A percentile compares a stretch with the other conserved stretches of the same genome.
These are phyloP conservation scores for Platalea minor DNA, from an alignment of 2,797 vertebrate genomes.

Conservation along the genomic window DNA sequence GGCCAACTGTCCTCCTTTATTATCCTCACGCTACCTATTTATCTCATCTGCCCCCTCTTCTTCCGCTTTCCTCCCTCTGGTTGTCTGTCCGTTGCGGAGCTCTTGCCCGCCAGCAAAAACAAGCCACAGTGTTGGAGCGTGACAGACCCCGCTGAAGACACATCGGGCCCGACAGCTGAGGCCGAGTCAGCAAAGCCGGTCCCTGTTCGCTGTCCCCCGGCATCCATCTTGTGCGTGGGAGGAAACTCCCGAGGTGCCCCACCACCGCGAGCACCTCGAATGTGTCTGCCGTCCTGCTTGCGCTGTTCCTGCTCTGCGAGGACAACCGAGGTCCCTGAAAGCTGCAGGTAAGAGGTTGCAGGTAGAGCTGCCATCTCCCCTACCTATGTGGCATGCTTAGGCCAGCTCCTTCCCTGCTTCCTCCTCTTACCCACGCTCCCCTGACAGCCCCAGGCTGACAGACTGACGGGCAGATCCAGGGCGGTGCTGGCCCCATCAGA, in stretches of 20 bases:
- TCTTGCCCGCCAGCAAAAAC: constrained; percentile 35
- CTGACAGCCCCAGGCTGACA: background rate
- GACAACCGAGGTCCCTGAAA: background rate
- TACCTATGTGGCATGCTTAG: background rate
- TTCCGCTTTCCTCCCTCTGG: background rate
- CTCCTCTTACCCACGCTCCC: background rate
- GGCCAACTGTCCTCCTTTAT: constrained; percentile 60
- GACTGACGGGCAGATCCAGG: background rate
- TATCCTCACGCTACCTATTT: constrained; percentile 40
- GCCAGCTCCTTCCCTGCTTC: background rate
- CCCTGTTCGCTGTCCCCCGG: background rate
- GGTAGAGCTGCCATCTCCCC: background rate
- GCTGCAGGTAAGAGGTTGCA: background rate
- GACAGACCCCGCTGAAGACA: background rate
- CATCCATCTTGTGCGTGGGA: background rate
- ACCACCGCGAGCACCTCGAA: fast-evolving
- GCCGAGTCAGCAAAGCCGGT: background rate
- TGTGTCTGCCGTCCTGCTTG: fast-evolving
- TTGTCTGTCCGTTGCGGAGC: background rate
- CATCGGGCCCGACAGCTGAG: background rate
- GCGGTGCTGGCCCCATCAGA: background rate
- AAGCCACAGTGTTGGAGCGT: background rate
- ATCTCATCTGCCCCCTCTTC: constrained; percentile 5
- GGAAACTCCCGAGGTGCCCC: background rate
- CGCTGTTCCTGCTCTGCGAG: fast-evolving